A percentile compares a stretch with the other conserved stretches of the same genome.
phyloP scores from a whole-genome alignment of 2,888 invertebrate genomes.

The Chrysolina americana region DNA sequence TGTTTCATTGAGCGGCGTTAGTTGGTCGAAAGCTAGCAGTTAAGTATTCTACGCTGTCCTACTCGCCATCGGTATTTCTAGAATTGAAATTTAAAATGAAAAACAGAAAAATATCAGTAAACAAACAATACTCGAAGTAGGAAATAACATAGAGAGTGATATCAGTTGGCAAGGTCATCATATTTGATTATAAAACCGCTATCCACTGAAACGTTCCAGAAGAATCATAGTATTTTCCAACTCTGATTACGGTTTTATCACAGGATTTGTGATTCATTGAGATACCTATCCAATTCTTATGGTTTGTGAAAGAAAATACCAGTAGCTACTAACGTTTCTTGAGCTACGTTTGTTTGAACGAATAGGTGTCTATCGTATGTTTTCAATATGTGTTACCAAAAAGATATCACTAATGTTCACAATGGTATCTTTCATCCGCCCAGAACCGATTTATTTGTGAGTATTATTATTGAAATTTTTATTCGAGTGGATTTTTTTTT shows the following conservation, averaged over 20 bases:
- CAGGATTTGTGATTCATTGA: slow-evolving; percentile 47
- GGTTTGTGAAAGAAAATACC: slow-evolving; percentile 29
- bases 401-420: slow-evolving; percentile 62
- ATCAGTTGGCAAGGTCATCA: too few relatives aligned
- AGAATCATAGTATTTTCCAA: too few relatives aligned
- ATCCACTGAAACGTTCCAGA: too few relatives aligned
- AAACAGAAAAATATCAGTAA: too few relatives aligned
- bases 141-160: too few relatives aligned
- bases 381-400: slow-evolving; percentile 41
- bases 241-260: too few relatives aligned
- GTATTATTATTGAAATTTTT: slow-evolving; percentile 46
- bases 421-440: slow-evolving; percentile 57
- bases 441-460: slow-evolving; percentile 62
- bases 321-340: slow-evolving; percentile 36
- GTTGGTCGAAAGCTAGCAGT: slow-evolving; percentile 32
- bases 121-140: too few relatives aligned
- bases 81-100: too few relatives aligned
- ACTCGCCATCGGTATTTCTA: too few relatives aligned
- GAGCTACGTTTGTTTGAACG: slow-evolving; percentile 20
- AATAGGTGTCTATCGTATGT: slow-evolving; percentile 21
- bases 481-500: too few relatives aligned
- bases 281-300: slow-evolving; percentile 44
- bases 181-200: too few relatives aligned
- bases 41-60: slow-evolving; percentile 26
- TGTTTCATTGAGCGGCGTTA: neutral